Evolutionary conservation across 92 coral and sea anemone species (phyloP), one percentile per base, ranked within the genome.

Genomic region (Blastomussa wellsi): DNA sequence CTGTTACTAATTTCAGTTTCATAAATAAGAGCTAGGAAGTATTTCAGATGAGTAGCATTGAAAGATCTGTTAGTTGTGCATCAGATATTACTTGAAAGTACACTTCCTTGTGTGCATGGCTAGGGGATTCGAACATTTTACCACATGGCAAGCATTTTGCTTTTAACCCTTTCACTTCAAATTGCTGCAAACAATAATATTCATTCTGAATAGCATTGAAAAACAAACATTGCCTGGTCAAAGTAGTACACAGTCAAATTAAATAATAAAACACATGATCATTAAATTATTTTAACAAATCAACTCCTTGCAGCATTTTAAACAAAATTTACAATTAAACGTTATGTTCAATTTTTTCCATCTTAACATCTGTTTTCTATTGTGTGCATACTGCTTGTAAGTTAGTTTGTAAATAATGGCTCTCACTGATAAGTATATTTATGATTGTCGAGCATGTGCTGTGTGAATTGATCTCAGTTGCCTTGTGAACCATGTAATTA

Each of bases 321-420:
- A 31, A 17, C 73, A 33, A 68, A 68, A 33, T 10, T 68, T 11
- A 15, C 36, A 19, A 32, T 7, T 35, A 17, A 5, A n/a, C n/a
- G n/a, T 36, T 0, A 65, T 26, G 32, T 1, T 26, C 7, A 26
- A 28, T 65, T 62, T 28, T n/a, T 28, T 65, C 35, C 35, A 32
- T 29, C 70, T 32, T n/a, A 28, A 32, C 70, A 65, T 44, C 11
- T 3, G 49, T 65, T 65, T 22, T 65, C 13, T 28, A 26, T 35
- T 77, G 52, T 39, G 44, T 22, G 44, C 33, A 75, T 64, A 39
- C 20, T 79, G 35, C 73, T 17, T 52, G 69, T 7, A 33, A 48
- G 73, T 48, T 38, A 68, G 71, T 47, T 39, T 82, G 86, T 82
- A 82, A 71, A 82, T 82, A 82, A 53, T 51, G 31, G 26, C 20